Percentiles rank a stretch among this genome's conserved stretches.
phyloP scores from a whole-genome alignment of 1,140 invertebrate species.

The Drosophila rufa region DNA sequence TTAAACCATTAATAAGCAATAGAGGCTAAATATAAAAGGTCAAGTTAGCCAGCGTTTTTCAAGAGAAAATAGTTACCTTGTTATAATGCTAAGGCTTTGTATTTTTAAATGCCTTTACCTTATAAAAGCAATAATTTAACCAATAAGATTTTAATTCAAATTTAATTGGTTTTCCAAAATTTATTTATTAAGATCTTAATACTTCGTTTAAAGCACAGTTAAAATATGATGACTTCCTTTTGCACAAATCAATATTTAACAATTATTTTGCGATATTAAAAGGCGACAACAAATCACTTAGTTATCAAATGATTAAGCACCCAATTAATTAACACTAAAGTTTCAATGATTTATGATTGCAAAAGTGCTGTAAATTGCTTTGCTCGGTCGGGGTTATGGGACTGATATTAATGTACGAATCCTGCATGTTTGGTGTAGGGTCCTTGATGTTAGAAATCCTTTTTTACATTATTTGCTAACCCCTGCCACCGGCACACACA shows the following conservation, averaged over 20 bases:
- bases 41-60: background rate
- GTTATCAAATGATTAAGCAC: constrained; percentile 44
- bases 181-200: background rate
- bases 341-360: constrained; percentile 31
- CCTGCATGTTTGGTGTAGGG: constrained; percentile 19
- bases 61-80: background rate
- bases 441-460: constrained; percentile 57
- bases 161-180: background rate
- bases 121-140: too few species aligned
- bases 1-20: background rate
- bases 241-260: constrained; percentile 2
- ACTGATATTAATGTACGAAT: constrained; percentile 31
- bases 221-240: background rate
- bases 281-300: constrained; percentile 33
- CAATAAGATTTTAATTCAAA: too few species aligned
- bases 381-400: constrained; percentile 9
- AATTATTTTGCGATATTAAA: constrained; percentile 10
- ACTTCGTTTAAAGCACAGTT: background rate
- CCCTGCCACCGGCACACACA: constrained; percentile 17
- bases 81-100: too few species aligned
- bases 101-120: too few species aligned
- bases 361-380: constrained; percentile 30
- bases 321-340: constrained; percentile 41
- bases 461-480: constrained; percentile 66
- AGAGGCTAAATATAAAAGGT: background rate